A percentile compares a stretch with the other conserved stretches of the same genome.
Conservation (phyloP, 2,113 vertebrate genomes). For the Proteles cristata region DNA sequence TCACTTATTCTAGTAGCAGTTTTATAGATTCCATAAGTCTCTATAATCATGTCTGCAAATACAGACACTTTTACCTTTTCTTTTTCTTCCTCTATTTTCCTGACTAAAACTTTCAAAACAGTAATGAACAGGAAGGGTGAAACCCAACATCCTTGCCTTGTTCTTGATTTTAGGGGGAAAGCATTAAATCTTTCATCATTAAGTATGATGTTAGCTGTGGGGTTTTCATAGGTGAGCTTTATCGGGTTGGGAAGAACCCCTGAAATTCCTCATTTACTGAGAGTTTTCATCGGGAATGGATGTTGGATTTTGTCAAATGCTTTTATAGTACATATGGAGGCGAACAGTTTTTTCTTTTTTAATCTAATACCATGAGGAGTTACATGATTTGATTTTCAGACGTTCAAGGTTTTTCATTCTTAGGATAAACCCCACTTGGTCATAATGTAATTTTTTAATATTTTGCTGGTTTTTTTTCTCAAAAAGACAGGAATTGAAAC, state of each 20-base stretch:
- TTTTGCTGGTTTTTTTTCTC: background rate
- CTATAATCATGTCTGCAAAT: background rate
- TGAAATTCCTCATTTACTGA: background rate
- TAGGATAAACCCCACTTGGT: background rate
- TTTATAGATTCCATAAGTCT: background rate
- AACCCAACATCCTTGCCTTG: background rate
- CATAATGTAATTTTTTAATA: background rate
- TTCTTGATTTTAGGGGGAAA: background rate
- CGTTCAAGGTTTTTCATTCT: background rate
- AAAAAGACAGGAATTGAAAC: background rate
- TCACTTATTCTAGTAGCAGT: background rate
- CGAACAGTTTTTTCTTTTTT: background rate
- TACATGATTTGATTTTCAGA: constrained; percentile 45
- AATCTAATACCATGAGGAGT: background rate
- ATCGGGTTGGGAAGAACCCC: background rate
- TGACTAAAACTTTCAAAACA: background rate
- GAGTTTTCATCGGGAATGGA: background rate
- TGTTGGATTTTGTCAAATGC: background rate
- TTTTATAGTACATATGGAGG: background rate
- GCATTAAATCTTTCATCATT: background rate
- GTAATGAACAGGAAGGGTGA: background rate
- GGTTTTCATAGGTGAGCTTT: constrained; percentile 1
- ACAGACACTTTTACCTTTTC: background rate
- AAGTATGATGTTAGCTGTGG: background rate
- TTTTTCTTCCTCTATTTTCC: background rate